Base-by-base conservation (phyloP, 1,140 invertebrate species). In the Trichonephila inaurata region DNA sequence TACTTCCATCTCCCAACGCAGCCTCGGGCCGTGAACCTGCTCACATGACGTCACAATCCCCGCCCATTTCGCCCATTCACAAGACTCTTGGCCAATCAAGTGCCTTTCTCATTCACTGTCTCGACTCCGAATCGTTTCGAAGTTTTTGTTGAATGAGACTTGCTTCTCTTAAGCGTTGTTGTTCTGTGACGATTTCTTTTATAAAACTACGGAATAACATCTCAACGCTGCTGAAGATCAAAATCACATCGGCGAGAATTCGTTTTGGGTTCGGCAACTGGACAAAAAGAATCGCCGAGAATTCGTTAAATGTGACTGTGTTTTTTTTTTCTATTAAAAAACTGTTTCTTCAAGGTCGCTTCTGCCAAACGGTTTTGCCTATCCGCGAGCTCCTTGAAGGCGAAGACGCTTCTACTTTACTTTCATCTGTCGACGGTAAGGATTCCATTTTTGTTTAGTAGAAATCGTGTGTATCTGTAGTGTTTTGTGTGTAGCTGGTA, bases 1-100 rank as follows among this genome's bases (percentile, higher is more conserved):
- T 58, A 24, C 72, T 18, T 10, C 28, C 28, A 51, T 58, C 82
- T 83, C 82, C 19, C 19, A n/a, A n/a, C 24, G n/a, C 66, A 24
- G 66, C n/a, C 18, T 64, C 82, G 86, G 91, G 81, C 77, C 82
- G 91, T 92, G 91, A 92, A 92, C 91, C 82, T 92, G 81, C 66
- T 62, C 24, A 19, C 1, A 14, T 86, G 81, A 92, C 91, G 91
- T 92, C 91, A 92, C 33, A 85, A 58, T 92, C 61, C 44, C 91
- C 91, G 86, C 91, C 91, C 82, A 69, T 82, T 92, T 92, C 64
- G 33, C 91, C 91, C 86, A 86, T 92, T 82, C 69, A 82, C 21
- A 18, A 77, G 16, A 86, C 91, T 92, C 82, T 66, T 86, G 44
- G 21, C 82, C 82, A 86, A 86, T 86, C 82, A 86, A 28, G 19